Evolutionary conservation across 2,113 vertebrate species (phyloP).

Genomic region (Hippocampus abdominalis): DNA sequence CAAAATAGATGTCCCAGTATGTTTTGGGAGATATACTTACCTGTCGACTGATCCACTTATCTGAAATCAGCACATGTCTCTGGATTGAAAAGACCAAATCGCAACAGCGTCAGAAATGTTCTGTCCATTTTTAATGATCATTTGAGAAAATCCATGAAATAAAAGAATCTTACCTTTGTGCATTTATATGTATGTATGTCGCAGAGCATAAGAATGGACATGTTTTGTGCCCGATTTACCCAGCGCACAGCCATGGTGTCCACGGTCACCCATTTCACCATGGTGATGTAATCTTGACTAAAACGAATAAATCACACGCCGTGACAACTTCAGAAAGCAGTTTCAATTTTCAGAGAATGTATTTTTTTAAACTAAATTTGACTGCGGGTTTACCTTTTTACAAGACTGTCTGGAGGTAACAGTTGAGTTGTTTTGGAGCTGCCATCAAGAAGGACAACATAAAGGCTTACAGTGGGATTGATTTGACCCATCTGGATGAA

Average conservation of each 20-base stretch:
- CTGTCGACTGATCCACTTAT: slow-evolving; percentile 70
- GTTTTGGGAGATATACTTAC: slow-evolving; percentile 41
- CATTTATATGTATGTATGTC: slow-evolving; percentile 49
- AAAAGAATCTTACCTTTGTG: slow-evolving; percentile 44
- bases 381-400: slow-evolving; percentile 54
- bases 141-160: background rate
- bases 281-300: slow-evolving; percentile 68
- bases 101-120: background rate
- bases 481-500: slow-evolving; percentile 64
- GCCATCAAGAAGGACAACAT: slow-evolving; percentile 62
- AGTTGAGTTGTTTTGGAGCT: slow-evolving; percentile 60
- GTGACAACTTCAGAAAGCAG: background rate
- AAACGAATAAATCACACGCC: background rate
- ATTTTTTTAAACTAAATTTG: background rate
- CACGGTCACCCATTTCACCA: slow-evolving; percentile 67
- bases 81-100: slow-evolving; percentile 17
- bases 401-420: slow-evolving; percentile 62
- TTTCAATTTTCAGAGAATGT: background rate
- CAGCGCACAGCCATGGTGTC: slow-evolving; percentile 65
- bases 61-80: slow-evolving; percentile 70
- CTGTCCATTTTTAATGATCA: background rate
- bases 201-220: slow-evolving; percentile 67
- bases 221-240: slow-evolving; percentile 73
- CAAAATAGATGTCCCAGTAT: too few species aligned
- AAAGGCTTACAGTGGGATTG: slow-evolving; percentile 65